A percentile compares a stretch with the other conserved stretches of the same genome.
Conservation (phyloP, 2,888 invertebrate species). For the Notodonta ziczac region DNA sequence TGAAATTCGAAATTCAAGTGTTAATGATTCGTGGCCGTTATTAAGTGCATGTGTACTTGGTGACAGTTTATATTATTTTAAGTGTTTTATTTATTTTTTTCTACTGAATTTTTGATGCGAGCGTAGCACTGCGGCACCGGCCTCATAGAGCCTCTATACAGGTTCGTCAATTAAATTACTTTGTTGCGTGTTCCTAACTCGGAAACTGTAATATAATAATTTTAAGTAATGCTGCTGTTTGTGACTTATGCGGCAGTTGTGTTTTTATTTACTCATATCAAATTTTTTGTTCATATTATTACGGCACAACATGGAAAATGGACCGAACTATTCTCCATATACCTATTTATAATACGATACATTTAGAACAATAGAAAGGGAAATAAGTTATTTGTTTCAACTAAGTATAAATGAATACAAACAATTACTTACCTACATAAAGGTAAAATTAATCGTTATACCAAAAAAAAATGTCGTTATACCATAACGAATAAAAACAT, state of each 20-base stretch:
- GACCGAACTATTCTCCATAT: background rate
- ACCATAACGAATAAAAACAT: too few species aligned
- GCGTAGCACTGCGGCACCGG: slow-evolving; percentile 48
- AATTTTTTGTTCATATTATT: background rate
- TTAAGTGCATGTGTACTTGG: slow-evolving; percentile 35
- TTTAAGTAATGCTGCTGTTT: slow-evolving; percentile 39
- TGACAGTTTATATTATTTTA: slow-evolving; percentile 24
- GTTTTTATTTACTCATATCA: background rate
- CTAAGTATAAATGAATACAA: too few species aligned
- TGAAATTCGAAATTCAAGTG: slow-evolving; percentile 68
- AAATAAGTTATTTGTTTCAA: too few species aligned
- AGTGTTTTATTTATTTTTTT: slow-evolving; percentile 46
- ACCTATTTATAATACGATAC: too few species aligned
- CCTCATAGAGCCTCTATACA: slow-evolving; percentile 45
- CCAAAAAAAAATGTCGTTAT: too few species aligned
- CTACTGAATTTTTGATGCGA: slow-evolving; percentile 56
- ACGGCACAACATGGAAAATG: background rate
- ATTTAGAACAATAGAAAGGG: too few species aligned
- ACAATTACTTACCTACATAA: too few species aligned
- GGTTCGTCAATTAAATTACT: slow-evolving; percentile 73
- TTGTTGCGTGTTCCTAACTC: slow-evolving; percentile 62
- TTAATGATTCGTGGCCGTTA: slow-evolving; percentile 34
- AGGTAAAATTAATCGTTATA: too few species aligned
- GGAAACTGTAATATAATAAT: slow-evolving; percentile 51
- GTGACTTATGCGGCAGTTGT: slow-evolving; percentile 8